Percentiles rank a stretch among this genome's conserved stretches.
Evolutionary conservation across 2,797 vertebrate genomes (phyloP).

Genomic region (Artibeus jamaicensis): DNA sequence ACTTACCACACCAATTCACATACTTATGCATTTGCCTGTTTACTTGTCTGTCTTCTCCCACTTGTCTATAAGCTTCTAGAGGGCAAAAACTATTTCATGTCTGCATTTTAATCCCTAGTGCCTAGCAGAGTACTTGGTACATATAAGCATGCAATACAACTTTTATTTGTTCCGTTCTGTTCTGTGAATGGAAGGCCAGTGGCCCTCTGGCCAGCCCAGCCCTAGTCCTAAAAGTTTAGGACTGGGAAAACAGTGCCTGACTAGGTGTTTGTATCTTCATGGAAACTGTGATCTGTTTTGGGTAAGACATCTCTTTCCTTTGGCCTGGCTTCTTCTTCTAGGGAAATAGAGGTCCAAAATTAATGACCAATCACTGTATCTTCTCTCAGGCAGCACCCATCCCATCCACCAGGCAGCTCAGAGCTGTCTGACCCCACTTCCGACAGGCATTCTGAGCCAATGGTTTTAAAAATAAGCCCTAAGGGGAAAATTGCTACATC

Average conservation of each 20-base stretch:
- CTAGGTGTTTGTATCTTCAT: slow-evolving; percentile 72
- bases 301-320: slow-evolving; percentile 68
- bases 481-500: slow-evolving; percentile 61
- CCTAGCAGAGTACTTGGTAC: neutral
- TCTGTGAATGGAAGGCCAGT: neutral
- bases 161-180: neutral
- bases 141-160: neutral
- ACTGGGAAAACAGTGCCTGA: slow-evolving; percentile 73
- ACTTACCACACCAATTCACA: neutral
- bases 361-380: slow-evolving; percentile 38
- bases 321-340: slow-evolving; percentile 73
- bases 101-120: neutral
- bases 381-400: neutral
- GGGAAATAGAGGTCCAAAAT: slow-evolving; percentile 71
- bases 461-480: slow-evolving; percentile 77
- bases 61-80: neutral
- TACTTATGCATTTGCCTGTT: neutral
- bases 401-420: neutral
- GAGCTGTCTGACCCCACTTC: slow-evolving; percentile 71
- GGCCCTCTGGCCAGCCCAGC: neutral
- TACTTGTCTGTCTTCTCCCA: neutral
- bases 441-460: slow-evolving; percentile 48
- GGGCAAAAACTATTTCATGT: neutral
- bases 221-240: neutral
- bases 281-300: slow-evolving; percentile 74